phyloP scores from a whole-genome alignment of 1,140 invertebrate species.

The Heliconius hewitsoni region DNA sequence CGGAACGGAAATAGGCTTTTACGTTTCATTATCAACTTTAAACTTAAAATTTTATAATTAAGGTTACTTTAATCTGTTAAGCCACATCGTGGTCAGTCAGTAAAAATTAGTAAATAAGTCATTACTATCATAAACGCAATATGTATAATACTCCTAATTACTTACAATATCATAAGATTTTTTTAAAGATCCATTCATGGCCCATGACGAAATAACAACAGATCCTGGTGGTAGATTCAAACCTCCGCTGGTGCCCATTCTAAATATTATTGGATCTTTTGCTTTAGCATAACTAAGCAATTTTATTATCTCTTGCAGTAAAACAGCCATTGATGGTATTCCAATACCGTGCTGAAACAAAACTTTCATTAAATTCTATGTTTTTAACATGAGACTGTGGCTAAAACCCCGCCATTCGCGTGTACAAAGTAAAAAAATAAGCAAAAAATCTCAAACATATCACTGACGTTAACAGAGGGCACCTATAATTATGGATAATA shows the following conservation, averaged over 20 bases:
- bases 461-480: too few species aligned
- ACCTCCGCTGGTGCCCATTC: constrained; percentile 92
- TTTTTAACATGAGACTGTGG: too few species aligned
- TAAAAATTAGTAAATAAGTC: too few species aligned
- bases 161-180: constrained; percentile 86
- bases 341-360: constrained; percentile 90
- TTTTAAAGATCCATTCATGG: constrained; percentile 85
- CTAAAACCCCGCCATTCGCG: too few species aligned
- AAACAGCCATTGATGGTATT: constrained; percentile 88
- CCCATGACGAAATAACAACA: constrained; percentile 87
- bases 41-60: too few species aligned
- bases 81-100: too few species aligned
- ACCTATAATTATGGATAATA: too few species aligned
- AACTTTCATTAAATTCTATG: not conserved
- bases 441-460: too few species aligned
- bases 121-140: not conserved
- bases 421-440: too few species aligned
- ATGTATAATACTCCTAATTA: not conserved
- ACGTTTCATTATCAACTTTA: too few species aligned
- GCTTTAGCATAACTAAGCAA: constrained; percentile 88
- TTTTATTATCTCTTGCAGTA: constrained; percentile 92
- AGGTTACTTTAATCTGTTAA: too few species aligned
- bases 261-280: constrained; percentile 88
- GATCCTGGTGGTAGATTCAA: constrained; percentile 88
- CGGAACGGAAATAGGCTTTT: too few species aligned